A percentile compares a stretch with the other conserved stretches of the same genome.
Evolutionary conservation across 2,797 vertebrate genomes (phyloP).

Genomic region (Pseudomugil tenellus): DNA sequence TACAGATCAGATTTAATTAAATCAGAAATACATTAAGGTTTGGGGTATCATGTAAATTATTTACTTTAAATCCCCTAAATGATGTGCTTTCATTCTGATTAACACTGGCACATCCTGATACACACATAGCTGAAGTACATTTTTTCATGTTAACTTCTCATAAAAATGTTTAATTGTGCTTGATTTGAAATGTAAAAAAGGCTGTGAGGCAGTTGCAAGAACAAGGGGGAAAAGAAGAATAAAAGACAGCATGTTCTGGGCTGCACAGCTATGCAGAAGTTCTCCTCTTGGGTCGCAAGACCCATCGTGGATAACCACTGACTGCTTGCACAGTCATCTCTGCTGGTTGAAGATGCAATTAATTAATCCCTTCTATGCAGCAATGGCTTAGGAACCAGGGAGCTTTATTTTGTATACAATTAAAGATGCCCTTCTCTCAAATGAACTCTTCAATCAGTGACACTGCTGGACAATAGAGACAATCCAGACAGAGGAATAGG

Average conservation of each 20-base stretch:
- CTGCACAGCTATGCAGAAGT: constrained; percentile 21
- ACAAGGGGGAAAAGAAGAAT: neutral
- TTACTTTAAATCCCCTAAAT: neutral
- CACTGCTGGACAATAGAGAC: constrained; percentile 35
- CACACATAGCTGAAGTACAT: neutral
- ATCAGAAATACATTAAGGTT: neutral
- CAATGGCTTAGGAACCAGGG: constrained; percentile 27
- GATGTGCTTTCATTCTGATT: neutral
- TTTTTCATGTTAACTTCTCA: constrained; percentile 1
- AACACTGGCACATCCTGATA: neutral
- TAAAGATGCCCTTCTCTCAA: constrained; percentile 70
- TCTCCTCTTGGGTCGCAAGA: constrained; percentile 41
- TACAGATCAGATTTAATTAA: neutral
- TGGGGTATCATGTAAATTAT: neutral
- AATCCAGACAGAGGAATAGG: constrained; percentile 1
- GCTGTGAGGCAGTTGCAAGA: neutral
- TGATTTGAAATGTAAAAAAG: constrained; percentile 7
- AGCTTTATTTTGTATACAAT: constrained; percentile 69
- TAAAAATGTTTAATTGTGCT: neutral
- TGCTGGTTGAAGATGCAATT: constrained; percentile 65
- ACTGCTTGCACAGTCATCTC: constrained; percentile 59
- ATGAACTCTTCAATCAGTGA: constrained; percentile 55
- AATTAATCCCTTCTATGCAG: constrained; percentile 74
- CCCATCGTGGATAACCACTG: constrained; percentile 72
- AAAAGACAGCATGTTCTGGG: constrained; percentile 11